These are phyloP conservation scores for Aphaenogaster floridana DNA, from an alignment of 1,140 invertebrate genomes.

Conservation along the genomic window DNA sequence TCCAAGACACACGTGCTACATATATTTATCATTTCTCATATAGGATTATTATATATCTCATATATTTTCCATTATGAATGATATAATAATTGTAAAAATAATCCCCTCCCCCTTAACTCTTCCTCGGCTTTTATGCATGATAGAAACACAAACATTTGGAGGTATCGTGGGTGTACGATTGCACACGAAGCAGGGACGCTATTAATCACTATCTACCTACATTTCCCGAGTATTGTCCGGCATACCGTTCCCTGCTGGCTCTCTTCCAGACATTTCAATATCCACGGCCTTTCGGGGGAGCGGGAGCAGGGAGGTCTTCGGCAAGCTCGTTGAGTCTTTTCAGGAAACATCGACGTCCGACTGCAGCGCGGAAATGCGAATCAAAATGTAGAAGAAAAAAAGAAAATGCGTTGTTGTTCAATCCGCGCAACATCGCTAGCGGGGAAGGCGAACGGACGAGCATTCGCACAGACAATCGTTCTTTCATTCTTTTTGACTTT, in stretches of 20 bases:
- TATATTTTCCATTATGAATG: not conserved
- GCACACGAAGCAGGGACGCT: constrained; percentile 1
- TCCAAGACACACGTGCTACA: not conserved
- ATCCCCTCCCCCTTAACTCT: too few relatives aligned
- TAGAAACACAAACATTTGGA: not conserved
- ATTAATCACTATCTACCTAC: constrained; percentile 51
- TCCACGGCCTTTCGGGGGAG: constrained; percentile 12
- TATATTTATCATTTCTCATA: not conserved
- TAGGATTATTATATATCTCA: not conserved
- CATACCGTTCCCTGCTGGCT: constrained; percentile 35
- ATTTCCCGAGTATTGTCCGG: constrained; percentile 51
- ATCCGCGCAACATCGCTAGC: constrained; percentile 35
- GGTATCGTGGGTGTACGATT: not conserved
- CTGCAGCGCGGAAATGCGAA: constrained; percentile 28
- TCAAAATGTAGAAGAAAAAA: constrained; percentile 19
- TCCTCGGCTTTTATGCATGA: not conserved
- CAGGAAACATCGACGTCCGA: not conserved
- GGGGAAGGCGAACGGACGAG: not conserved
- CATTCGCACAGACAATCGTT: constrained; percentile 23
- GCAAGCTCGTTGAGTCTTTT: constrained; percentile 18
- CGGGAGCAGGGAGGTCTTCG: not conserved
- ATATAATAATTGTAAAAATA: not conserved
- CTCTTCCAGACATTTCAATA: constrained; percentile 65
- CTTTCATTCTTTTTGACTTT: constrained; percentile 55
- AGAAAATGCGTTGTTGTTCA: constrained; percentile 27